phyloP scores from a whole-genome alignment of 2,113 vertebrate genomes.

The Anoplopoma fimbria region DNA sequence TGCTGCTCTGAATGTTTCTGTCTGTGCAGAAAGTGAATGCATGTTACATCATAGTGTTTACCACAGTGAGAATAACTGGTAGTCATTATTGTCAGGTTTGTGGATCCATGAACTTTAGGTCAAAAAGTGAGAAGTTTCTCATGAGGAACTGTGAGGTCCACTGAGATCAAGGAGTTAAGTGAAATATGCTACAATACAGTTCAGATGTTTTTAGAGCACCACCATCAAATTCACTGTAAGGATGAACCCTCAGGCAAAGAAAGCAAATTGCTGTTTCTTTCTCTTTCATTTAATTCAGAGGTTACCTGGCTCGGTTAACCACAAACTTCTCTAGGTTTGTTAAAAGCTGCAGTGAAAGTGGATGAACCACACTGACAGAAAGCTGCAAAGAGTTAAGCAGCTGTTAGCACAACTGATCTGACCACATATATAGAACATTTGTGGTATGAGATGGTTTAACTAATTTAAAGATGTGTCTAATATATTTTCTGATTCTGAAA shows the following conservation, averaged over 20 bases:
- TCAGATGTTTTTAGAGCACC: neutral
- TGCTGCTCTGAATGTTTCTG: slow-evolving; percentile 40
- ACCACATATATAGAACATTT: slow-evolving; percentile 12
- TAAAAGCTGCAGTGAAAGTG: neutral
- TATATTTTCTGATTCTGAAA: slow-evolving; percentile 60
- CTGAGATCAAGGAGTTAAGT: neutral
- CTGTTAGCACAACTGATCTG: slow-evolving; percentile 11
- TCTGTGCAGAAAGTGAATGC: neutral
- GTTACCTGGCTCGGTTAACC: neutral
- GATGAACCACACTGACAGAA: neutral
- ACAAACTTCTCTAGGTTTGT: neutral
- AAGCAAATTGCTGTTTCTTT: neutral
- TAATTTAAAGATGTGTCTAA: slow-evolving; percentile 45
- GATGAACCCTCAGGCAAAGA: neutral
- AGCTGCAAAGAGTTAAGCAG: neutral
- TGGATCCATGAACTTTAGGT: neutral
- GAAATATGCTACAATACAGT: neutral
- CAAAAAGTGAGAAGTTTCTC: neutral
- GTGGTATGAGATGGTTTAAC: slow-evolving; percentile 15
- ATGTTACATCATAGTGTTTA: neutral
- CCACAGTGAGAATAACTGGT: neutral
- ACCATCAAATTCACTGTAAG: neutral
- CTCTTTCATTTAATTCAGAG: neutral
- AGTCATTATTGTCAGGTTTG: neutral
- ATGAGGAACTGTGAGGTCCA: neutral